Percentiles rank a stretch among this genome's conserved stretches.
Evolutionary conservation across 2,888 invertebrate species (phyloP).

Genomic region (Oxytorus armatus): DNA sequence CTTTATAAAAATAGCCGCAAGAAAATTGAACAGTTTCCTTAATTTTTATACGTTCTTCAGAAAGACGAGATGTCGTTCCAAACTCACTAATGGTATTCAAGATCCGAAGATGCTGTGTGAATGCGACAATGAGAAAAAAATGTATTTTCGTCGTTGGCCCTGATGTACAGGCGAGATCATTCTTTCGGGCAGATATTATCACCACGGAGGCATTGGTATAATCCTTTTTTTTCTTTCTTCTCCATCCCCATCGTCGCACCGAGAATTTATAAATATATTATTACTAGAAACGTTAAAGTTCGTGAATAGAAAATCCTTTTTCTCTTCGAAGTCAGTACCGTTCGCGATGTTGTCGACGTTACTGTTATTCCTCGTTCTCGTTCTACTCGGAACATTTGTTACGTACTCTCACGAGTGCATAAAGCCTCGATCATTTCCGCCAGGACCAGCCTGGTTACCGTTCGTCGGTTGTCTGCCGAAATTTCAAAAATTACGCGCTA

Average conservation of each 20-base stretch:
- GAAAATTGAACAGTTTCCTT: conserved; percentile 4
- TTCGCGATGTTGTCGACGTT: conserved; percentile 56
- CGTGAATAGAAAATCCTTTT: not conserved
- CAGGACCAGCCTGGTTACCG: conserved; percentile 86
- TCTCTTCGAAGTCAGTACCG: not conserved
- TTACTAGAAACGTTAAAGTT: not conserved
- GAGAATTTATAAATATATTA: conserved; percentile 13
- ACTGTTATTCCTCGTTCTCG: conserved; percentile 61
- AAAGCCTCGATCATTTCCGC: conserved; percentile 80
- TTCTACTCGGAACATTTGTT: conserved; percentile 64
- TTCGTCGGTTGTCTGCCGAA: conserved; percentile 85
- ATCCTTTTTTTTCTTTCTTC: conserved; percentile 9
- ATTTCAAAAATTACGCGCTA: conserved; percentile 82
- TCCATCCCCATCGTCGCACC: not conserved
- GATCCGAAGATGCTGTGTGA: conserved; percentile 1
- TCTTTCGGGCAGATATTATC: conserved; percentile 44
- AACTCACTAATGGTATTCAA: not conserved
- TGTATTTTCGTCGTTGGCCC: conserved; percentile 39
- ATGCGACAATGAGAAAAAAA: conserved; percentile 18
- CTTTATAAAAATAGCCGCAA: not conserved
- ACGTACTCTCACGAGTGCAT: conserved; percentile 73
- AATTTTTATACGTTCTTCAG: not conserved
- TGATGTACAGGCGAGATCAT: not conserved
- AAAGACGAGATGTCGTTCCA: not conserved
- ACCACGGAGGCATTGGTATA: conserved; percentile 19